A percentile compares a stretch with the other conserved stretches of the same genome.
Evolutionary conservation across 2,797 vertebrate genomes (phyloP).

Genomic region (Premnoplex brunnescens): DNA sequence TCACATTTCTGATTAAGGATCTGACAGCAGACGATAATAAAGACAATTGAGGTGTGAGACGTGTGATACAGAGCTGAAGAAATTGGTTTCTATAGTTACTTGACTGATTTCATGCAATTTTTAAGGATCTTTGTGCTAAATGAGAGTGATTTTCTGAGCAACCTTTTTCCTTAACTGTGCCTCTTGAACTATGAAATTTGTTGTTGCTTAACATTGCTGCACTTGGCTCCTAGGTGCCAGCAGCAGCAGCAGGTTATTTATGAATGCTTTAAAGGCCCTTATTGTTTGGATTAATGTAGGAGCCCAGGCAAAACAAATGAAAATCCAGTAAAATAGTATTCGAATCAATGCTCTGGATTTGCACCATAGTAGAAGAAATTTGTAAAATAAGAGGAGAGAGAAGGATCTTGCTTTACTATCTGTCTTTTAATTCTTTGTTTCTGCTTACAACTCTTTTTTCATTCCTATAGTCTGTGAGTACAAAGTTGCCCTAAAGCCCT

Average conservation of each 20-base stretch:
- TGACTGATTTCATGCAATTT: conserved; percentile 83
- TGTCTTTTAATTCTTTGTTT: conserved; percentile 2
- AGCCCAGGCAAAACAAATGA: conserved; percentile 76
- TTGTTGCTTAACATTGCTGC: conserved; percentile 79
- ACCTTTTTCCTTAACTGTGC: conserved; percentile 81
- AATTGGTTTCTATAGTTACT: conserved; percentile 88
- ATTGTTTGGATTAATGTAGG: conserved; percentile 81
- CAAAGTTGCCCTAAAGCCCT: conserved; percentile 30
- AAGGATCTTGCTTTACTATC: conserved; percentile 10
- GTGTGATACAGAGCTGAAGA: conserved; percentile 84
- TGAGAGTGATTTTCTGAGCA: conserved; percentile 78
- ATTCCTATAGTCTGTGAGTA: not conserved
- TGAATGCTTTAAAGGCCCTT: conserved; percentile 80
- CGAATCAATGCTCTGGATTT: conserved; percentile 64
- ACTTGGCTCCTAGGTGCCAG: conserved; percentile 76
- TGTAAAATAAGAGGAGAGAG: not conserved
- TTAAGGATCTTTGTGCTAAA: conserved; percentile 83
- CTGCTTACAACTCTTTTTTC: not conserved
- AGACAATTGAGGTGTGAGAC: conserved; percentile 87
- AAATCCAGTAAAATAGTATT: conserved; percentile 75
- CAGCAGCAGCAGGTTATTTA: conserved; percentile 83
- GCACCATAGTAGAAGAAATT: conserved; percentile 29
- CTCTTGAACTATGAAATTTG: conserved; percentile 84
- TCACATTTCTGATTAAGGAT: conserved; percentile 86
- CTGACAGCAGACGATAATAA: conserved; percentile 86